Evolutionary conservation across 30 jellyfish, hydroid and myxozoan genomes (phyloP).

Genomic region (Morbakka virulenta): DNA sequence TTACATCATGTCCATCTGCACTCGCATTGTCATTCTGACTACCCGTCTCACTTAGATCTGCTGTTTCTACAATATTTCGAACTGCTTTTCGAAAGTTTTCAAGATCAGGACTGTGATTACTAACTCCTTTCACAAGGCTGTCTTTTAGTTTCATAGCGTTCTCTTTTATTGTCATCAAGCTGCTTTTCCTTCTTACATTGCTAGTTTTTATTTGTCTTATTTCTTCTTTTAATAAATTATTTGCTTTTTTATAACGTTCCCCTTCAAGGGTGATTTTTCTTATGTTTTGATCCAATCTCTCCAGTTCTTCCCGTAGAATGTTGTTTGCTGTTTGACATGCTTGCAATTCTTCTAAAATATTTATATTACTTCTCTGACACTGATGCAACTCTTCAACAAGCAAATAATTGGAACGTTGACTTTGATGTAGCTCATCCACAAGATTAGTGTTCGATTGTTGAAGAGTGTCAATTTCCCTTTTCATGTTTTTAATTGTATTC

Average conservation of each 20-base stretch:
- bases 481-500: not conserved
- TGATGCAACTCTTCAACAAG: constrained; percentile 40
- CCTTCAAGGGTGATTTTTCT: not conserved
- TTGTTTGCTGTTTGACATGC: constrained; percentile 70
- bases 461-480: constrained; percentile 33
- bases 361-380: constrained; percentile 32
- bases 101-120: not conserved
- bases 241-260: not conserved
- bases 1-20: not conserved
- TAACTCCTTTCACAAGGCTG: not conserved
- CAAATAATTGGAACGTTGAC: constrained; percentile 40
- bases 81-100: not conserved
- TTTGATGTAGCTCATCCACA: constrained; percentile 34
- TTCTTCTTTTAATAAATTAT: not conserved
- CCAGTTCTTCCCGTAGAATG: constrained; percentile 36
- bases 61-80: not conserved
- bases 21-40: not conserved
- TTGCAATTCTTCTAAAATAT: constrained; percentile 43
- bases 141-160: not conserved
- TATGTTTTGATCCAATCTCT: constrained; percentile 5
- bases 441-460: constrained; percentile 56
- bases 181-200: not conserved
- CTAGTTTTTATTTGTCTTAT: not conserved
- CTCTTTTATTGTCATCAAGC: not conserved
- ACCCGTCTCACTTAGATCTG: not conserved